Base-by-base conservation (phyloP, 2,113 vertebrate genomes). In the Oriolus oriolus region DNA sequence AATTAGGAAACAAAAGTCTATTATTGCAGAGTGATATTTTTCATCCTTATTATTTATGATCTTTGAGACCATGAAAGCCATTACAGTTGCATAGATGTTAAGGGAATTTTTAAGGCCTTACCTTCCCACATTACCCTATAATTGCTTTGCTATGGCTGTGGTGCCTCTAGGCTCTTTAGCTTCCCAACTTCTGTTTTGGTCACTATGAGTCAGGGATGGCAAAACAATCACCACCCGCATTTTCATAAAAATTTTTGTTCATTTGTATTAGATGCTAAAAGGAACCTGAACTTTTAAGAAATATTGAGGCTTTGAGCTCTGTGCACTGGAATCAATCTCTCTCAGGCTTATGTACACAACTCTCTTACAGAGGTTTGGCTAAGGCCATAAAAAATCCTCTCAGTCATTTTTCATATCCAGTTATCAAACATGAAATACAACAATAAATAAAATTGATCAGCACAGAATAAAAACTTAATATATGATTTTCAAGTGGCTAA, bases 51-150 rank as follows among this genome's bases (percentile, higher is more conserved):
- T 80, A 87, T 69, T 89, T 71, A 90, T 68, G 39, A 54, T 81
- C 18, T 88, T 80, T 68, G 93, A 96, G 95, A 88, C 78, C n/a
- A 93, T 71, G 74, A 59, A 89, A 54, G 56, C 41, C 54, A 47
- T 63, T 84, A 76, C 13, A 66, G 20, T 87, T 89, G 39, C 37
- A 65, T 8, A 82, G 60, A 13, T 21, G 81, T 56, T 33, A 79
- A 71, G 31, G 64, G 80, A 87, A 93, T 81, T 75, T 71, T 77
- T 35, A 87, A 90, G 15, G 33, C 3, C 2, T 50, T 89, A 45
- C 15, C 17, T 71, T 47, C 17, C 37, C 41, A 49, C 1, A 2
- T 81, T 82, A 78, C 18, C n/a, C 5, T 87, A 2, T 90, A 96
- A 94, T 91, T 81, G 27, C n/a, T 91, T 84, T 93, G 12, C 10